Percentiles rank a stretch among this genome's conserved stretches.
phyloP scores from a whole-genome alignment of 92 coral and sea anemone species.

The Anthopleura xanthogrammica region DNA sequence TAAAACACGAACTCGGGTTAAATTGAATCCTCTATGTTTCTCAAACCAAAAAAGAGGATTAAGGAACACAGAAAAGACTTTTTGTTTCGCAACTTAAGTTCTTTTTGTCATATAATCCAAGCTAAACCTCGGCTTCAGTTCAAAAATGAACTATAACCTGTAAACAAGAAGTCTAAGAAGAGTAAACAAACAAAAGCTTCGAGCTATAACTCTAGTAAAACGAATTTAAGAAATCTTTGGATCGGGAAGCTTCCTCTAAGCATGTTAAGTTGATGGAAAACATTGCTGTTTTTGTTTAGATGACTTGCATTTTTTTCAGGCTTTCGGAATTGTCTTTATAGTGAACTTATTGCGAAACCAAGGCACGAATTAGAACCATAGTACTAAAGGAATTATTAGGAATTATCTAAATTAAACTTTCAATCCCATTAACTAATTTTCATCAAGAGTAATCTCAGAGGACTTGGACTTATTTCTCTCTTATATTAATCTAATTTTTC shows the following conservation, averaged over 20 bases:
- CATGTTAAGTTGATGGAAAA: neutral
- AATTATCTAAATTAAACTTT: neutral
- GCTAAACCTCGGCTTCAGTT: neutral
- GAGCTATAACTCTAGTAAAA: neutral
- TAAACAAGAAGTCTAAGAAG: slow-evolving; percentile 15
- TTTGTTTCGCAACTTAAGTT: neutral
- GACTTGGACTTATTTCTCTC: too few relatives aligned
- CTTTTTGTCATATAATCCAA: slow-evolving; percentile 13
- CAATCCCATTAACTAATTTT: neutral
- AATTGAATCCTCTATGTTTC: neutral
- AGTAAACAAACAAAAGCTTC: slow-evolving; percentile 14
- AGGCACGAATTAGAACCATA: neutral
- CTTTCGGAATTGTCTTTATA: neutral
- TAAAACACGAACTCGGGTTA: neutral
- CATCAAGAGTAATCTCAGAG: too few relatives aligned
- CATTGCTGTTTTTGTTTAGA: neutral
- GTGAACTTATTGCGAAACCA: neutral
- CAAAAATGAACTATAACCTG: neutral
- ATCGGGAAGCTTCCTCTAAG: too few relatives aligned
- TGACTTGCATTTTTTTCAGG: neutral
- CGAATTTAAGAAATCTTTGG: neutral
- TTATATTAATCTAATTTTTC: too few relatives aligned
- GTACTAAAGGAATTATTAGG: neutral
- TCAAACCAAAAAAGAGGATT: neutral
- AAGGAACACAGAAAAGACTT: neutral